Evolutionary conservation across 2,888 invertebrate species (phyloP).

Genomic region (Halocaridina rubra): DNA sequence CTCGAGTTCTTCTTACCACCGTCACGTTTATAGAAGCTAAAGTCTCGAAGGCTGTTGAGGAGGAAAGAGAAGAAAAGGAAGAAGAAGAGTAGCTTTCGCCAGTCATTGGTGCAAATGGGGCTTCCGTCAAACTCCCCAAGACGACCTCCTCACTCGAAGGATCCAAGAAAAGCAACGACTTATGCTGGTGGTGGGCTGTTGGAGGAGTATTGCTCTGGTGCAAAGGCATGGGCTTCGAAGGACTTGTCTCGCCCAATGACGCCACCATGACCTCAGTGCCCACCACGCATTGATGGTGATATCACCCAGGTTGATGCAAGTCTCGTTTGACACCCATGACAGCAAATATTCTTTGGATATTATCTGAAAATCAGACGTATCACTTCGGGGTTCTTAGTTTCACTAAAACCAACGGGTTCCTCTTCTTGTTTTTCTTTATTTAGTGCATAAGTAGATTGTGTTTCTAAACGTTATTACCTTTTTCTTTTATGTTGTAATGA

Average conservation of each 20-base stretch:
- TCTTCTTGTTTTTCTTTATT: too few species aligned
- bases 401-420: too few species aligned
- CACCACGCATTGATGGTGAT: neutral
- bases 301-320: conserved; percentile 6
- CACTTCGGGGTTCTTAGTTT: too few species aligned
- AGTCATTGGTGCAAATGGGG: conserved; percentile 21
- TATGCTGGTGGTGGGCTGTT: neutral
- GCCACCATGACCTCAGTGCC: conserved; percentile 5
- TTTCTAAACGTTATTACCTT: too few species aligned
- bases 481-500: too few species aligned
- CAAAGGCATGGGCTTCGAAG: conserved; percentile 3
- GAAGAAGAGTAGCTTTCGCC: neutral
- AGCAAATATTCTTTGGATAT: neutral
- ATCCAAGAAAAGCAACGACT: too few species aligned
- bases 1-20: neutral
- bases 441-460: too few species aligned
- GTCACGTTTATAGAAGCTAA: conserved; percentile 17
- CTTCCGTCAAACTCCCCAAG: neutral
- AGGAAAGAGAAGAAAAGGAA: too few species aligned
- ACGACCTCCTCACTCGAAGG: too few species aligned
- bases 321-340: neutral
- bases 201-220: conserved; percentile 21
- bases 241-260: neutral
- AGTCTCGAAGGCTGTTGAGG: neutral
- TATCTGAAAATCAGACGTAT: too few species aligned